Conservation (phyloP, 2,797 vertebrate species). For the Sebastolobus alascanus region DNA sequence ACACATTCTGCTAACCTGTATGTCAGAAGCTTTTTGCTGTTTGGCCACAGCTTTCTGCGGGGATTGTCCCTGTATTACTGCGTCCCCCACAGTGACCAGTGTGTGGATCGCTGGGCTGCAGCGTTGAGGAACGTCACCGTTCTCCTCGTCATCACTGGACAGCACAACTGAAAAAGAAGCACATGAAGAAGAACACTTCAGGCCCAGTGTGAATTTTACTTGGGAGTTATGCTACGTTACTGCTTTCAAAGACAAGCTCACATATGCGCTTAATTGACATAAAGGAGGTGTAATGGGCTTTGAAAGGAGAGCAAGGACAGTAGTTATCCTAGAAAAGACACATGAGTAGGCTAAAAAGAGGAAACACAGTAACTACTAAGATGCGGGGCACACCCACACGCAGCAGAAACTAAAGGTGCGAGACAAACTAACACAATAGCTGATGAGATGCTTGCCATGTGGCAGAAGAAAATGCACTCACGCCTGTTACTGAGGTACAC, state of each 20-base stretch:
- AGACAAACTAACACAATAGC: background rate
- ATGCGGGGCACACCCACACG: background rate
- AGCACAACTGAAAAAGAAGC: slow-evolving; percentile 88
- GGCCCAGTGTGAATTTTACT: background rate
- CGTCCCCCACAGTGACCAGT: slow-evolving; percentile 49
- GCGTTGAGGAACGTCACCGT: background rate
- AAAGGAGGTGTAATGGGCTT: slow-evolving; percentile 21
- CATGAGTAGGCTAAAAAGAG: background rate
- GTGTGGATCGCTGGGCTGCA: slow-evolving; percentile 6
- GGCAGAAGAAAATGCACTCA: background rate
- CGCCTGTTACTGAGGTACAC: background rate
- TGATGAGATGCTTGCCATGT: background rate
- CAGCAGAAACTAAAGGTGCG: too few relatives aligned
- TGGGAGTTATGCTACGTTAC: background rate
- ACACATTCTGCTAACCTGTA: slow-evolving; percentile 55
- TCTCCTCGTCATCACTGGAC: slow-evolving; percentile 94
- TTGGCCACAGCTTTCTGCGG: slow-evolving; percentile 40
- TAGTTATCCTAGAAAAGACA: slow-evolving; percentile 33
- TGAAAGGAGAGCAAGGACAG: slow-evolving; percentile 18
- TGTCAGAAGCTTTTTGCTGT: slow-evolving; percentile 12
- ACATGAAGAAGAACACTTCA: background rate
- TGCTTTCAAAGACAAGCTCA: background rate
- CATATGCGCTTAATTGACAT: background rate
- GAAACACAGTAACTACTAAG: background rate
- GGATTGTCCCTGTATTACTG: slow-evolving; percentile 33